phyloP scores from a whole-genome alignment of 2,888 invertebrate species.

The Ichneumoninae sp. region DNA sequence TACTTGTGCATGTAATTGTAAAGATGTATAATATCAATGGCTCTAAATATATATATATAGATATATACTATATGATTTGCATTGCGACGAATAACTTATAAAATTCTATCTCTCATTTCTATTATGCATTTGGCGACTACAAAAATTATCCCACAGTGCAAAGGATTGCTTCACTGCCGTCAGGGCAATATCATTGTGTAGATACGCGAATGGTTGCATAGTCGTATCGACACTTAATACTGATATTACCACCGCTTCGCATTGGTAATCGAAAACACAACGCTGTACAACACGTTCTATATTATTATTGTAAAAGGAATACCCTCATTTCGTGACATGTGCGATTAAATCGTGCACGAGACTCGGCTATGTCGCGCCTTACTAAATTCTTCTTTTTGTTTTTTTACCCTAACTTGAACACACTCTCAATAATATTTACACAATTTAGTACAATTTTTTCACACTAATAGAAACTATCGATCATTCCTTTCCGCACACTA shows the following conservation, averaged over 20 bases:
- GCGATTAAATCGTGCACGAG: constrained; percentile 37
- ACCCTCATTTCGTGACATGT: constrained; percentile 40
- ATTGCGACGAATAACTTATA: constrained; percentile 42
- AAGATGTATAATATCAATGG: constrained; percentile 44
- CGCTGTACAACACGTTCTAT: constrained; percentile 19
- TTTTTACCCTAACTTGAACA: constrained; percentile 28
- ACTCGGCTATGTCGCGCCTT: constrained; percentile 25
- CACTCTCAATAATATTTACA: constrained; percentile 60
- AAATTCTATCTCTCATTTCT: constrained; percentile 26
- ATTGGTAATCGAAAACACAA: constrained; percentile 22
- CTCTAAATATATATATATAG: constrained; percentile 29
- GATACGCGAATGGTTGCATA: constrained; percentile 3
- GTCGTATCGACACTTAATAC: constrained; percentile 43
- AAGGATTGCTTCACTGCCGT: constrained; percentile 30
- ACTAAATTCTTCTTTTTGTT: neutral
- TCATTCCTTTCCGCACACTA: constrained; percentile 9
- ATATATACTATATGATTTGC: constrained; percentile 30
- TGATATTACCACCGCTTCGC: constrained; percentile 35
- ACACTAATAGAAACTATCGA: constrained; percentile 33
- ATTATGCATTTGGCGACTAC: constrained; percentile 51
- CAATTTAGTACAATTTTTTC: constrained; percentile 25
- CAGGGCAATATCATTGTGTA: constrained; percentile 43
- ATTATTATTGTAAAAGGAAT: constrained; percentile 19
- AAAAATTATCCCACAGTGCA: constrained; percentile 37
- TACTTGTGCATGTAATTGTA: constrained; percentile 55